Conservation (phyloP, 2,113 vertebrate species). For the Microtus pennsylvanicus region DNA sequence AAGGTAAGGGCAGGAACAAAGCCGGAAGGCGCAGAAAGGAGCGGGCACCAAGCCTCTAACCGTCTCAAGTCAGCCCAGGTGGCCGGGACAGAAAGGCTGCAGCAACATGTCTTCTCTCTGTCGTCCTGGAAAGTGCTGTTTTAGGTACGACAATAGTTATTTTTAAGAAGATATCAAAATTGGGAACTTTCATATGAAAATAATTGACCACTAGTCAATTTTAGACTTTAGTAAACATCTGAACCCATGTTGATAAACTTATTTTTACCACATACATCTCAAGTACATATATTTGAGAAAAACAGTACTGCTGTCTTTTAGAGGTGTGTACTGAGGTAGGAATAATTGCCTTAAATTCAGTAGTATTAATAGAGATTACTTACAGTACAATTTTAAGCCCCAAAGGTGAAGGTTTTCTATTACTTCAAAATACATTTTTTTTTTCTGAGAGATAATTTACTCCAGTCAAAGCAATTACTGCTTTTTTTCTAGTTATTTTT, state of each 20-base stretch:
- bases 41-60: slow-evolving; percentile 34
- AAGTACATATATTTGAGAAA: slow-evolving; percentile 32
- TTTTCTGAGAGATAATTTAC: slow-evolving; percentile 13
- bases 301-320: not conserved
- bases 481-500: slow-evolving; percentile 39
- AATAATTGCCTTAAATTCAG: slow-evolving; percentile 3
- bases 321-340: not conserved
- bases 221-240: slow-evolving; percentile 18
- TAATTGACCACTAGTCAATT: slow-evolving; percentile 15
- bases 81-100: not conserved
- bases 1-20: slow-evolving; percentile 77
- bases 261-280: slow-evolving; percentile 27
- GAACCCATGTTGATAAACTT: slow-evolving; percentile 49
- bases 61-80: not conserved
- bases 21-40: slow-evolving; percentile 77
- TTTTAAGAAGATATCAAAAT: slow-evolving; percentile 40
- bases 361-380: slow-evolving; percentile 13
- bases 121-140: slow-evolving; percentile 46
- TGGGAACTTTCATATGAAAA: not conserved
- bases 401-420: slow-evolving; percentile 1
- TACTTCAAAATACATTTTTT: not conserved
- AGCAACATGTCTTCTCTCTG: not conserved
- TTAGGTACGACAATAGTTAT: not conserved
- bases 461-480: slow-evolving; percentile 13
- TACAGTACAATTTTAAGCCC: slow-evolving; percentile 26